A percentile compares a stretch with the other conserved stretches of the same genome.
Evolutionary conservation across 1,140 invertebrate species (phyloP).

Genomic region (Heliconius himera): DNA sequence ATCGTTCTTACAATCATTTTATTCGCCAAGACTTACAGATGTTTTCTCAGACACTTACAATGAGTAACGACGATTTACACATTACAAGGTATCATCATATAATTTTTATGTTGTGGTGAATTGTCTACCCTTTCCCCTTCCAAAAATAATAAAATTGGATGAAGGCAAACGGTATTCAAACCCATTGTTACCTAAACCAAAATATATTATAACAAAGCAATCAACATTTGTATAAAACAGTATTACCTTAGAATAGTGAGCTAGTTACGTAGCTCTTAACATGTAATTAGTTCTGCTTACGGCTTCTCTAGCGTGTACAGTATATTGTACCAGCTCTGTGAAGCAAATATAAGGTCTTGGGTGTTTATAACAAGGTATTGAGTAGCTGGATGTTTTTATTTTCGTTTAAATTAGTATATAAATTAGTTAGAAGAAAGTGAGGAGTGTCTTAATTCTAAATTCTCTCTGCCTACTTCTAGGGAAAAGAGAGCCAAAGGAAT

Average conservation of each 20-base stretch:
- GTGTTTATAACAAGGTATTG: neutral
- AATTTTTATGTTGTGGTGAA: too few species aligned
- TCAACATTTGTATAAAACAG: neutral
- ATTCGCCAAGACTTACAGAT: too few species aligned
- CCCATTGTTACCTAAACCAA: neutral
- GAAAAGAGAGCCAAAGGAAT: too few species aligned
- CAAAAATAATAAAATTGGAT: too few species aligned
- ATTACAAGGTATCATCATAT: too few species aligned
- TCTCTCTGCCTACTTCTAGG: too few species aligned
- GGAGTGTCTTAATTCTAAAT: too few species aligned
- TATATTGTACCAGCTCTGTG: neutral
- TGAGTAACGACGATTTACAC: too few species aligned
- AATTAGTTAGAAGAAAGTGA: neutral
- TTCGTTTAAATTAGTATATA: too few species aligned
- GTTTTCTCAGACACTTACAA: too few species aligned
- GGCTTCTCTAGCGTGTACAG: neutral
- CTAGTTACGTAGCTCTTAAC: constrained; percentile 1
- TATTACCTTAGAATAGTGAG: neutral
- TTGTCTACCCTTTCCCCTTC: too few species aligned
- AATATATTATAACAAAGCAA: neutral
- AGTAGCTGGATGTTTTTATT: neutral
- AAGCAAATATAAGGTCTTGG: neutral
- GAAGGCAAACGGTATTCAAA: neutral
- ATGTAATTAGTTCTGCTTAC: constrained; percentile 6
- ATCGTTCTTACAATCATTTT: too few species aligned